These are phyloP conservation scores for Gallinago jamesoni DNA, from an alignment of 2,113 vertebrate genomes.

Conservation along the genomic window DNA sequence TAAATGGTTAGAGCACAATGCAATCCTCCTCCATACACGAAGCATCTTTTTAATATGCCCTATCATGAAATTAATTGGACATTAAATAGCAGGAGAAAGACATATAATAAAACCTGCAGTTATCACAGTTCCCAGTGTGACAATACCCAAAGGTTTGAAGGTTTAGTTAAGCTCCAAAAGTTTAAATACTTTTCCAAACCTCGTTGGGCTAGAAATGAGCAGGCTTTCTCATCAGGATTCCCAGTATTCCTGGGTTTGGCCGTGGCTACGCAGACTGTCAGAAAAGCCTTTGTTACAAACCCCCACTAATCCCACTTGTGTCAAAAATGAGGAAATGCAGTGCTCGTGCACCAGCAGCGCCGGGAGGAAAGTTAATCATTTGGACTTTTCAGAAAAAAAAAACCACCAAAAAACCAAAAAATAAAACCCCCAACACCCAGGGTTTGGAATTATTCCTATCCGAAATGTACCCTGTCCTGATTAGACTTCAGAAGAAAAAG, in stretches of 20 bases:
- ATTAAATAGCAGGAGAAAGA: slow-evolving; percentile 71
- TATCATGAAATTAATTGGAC: slow-evolving; percentile 72
- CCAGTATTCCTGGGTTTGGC: slow-evolving; percentile 57
- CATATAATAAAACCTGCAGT: slow-evolving; percentile 65
- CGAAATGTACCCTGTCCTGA: slow-evolving; percentile 18
- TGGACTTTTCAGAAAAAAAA: neutral
- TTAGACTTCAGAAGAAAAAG: slow-evolving; percentile 57
- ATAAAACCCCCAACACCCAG: too few relatives aligned
- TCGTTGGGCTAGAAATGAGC: slow-evolving; percentile 18
- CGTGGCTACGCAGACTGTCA: neutral
- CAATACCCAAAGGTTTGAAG: slow-evolving; percentile 60
- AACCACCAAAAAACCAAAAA: neutral
- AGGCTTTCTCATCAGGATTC: slow-evolving; percentile 43
- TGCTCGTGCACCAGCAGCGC: neutral
- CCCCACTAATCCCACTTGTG: slow-evolving; percentile 57
- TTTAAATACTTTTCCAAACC: slow-evolving; percentile 70
- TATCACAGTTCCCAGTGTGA: slow-evolving; percentile 52
- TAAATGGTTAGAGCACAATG: neutral
- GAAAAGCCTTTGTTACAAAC: slow-evolving; percentile 53
- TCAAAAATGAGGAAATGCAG: slow-evolving; percentile 59
- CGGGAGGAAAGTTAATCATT: neutral
- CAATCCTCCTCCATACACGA: slow-evolving; percentile 48
- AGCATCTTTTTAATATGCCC: slow-evolving; percentile 64
- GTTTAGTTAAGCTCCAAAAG: slow-evolving; percentile 71
- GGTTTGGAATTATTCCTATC: slow-evolving; percentile 45